These are phyloP conservation scores for Zootoca vivipara DNA, from an alignment of 2,113 vertebrate genomes.

Conservation along the genomic window DNA sequence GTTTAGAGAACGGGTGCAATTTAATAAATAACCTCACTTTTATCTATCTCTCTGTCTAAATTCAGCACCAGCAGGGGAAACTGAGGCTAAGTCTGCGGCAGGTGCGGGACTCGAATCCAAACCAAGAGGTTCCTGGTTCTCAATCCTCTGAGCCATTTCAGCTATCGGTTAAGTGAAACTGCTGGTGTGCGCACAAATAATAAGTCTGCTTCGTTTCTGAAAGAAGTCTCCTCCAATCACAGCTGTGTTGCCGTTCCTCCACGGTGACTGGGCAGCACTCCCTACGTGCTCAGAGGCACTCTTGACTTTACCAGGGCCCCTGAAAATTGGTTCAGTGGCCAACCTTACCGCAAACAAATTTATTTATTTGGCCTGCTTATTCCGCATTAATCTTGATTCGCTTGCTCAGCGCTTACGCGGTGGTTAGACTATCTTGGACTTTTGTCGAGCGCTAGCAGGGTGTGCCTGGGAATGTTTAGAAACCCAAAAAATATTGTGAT, in stretches of 20 bases:
- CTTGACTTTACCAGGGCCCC: background rate
- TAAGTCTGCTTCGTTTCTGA: background rate
- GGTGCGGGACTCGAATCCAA: too few relatives aligned
- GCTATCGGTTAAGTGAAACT: background rate
- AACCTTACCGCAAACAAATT: background rate
- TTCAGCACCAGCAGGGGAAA: background rate
- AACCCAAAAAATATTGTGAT: too few relatives aligned
- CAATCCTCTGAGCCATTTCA: background rate
- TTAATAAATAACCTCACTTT: too few relatives aligned
- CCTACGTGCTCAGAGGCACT: background rate
- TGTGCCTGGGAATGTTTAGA: too few relatives aligned
- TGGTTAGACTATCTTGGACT: too few relatives aligned
- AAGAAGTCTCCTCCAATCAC: too few relatives aligned
- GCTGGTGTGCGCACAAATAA: background rate
- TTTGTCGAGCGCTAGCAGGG: rapidly evolving
- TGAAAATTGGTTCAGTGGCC: background rate
- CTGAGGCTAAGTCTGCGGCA: background rate
- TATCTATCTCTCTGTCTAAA: background rate
- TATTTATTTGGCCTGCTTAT: too few relatives aligned
- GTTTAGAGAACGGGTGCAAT: too few relatives aligned
- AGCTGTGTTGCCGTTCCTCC: too few relatives aligned
- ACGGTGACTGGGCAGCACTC: background rate
- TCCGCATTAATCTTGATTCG: too few relatives aligned
- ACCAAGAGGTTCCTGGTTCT: background rate
- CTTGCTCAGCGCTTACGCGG: too few relatives aligned